phyloP scores from a whole-genome alignment of 2,797 vertebrate species.

The Aotus griseimembra region DNA sequence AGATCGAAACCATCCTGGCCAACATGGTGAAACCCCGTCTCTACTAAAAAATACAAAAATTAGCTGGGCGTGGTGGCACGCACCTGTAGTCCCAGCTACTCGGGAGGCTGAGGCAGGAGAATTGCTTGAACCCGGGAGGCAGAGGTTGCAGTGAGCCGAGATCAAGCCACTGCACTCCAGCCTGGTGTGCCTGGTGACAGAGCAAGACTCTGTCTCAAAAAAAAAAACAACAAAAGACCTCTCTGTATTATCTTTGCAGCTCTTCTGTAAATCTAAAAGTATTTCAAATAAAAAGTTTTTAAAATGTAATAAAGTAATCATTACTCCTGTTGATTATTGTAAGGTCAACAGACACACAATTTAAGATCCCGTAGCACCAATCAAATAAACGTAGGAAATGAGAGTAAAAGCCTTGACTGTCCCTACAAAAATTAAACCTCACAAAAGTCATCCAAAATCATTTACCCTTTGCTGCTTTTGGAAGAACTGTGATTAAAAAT shows the following conservation, averaged over 20 bases:
- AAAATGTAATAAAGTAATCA: background rate
- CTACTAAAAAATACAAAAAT: too few relatives aligned
- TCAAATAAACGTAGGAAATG: background rate
- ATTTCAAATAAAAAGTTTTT: background rate
- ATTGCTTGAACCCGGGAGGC: too few relatives aligned
- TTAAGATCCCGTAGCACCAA: background rate
- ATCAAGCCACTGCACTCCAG: too few relatives aligned
- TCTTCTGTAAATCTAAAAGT: background rate
- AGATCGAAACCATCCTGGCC: too few relatives aligned
- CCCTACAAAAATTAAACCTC: background rate
- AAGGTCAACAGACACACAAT: background rate
- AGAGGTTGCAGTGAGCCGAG: too few relatives aligned
- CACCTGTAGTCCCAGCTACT: too few relatives aligned
- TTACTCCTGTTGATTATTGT: background rate
- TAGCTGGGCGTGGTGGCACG: fast-evolving
- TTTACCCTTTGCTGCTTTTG: background rate
- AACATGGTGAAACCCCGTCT: too few relatives aligned
- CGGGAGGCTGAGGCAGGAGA: too few relatives aligned
- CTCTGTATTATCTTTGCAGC: background rate
- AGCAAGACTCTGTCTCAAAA: too few relatives aligned
- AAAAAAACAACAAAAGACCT: background rate
- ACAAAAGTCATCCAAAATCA: background rate
- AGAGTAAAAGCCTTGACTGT: background rate
- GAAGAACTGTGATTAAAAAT: background rate
- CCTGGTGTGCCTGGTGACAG: too few relatives aligned